Conservation (phyloP, 1,140 invertebrate species). For the Saccostrea glomerata region DNA sequence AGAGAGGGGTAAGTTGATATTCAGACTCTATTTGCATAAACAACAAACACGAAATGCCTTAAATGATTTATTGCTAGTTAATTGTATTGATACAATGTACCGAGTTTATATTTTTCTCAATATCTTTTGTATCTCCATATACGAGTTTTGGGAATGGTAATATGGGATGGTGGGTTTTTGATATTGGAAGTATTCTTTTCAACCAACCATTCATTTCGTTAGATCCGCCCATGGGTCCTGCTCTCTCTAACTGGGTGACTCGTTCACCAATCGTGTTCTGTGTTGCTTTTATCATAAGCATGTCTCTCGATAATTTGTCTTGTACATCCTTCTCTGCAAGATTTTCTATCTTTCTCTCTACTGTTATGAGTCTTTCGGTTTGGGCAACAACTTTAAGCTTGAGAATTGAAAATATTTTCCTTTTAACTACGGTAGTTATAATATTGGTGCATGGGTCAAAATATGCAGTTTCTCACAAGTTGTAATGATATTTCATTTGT, state of each 20-base stretch:
- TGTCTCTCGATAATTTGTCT: constrained; percentile 45
- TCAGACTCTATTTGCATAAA: not conserved
- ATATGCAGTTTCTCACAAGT: no score
- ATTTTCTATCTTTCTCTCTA: constrained; percentile 62
- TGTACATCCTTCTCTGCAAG: constrained; percentile 51
- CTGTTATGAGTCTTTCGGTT: constrained; percentile 61
- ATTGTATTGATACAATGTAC: not conserved
- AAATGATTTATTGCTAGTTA: not conserved
- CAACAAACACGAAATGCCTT: not conserved
- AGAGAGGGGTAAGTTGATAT: not conserved
- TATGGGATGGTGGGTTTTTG: not conserved
- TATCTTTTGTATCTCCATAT: no score
- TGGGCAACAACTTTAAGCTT: constrained; percentile 65
- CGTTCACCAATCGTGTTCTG: constrained; percentile 34
- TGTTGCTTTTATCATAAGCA: not conserved
- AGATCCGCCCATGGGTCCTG: constrained; percentile 44
- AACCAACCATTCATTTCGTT: constrained; percentile 27
- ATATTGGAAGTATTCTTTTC: not conserved
- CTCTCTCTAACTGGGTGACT: constrained; percentile 57
- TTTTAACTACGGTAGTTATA: no score
- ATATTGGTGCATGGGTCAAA: no score
- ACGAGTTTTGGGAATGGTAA: no score
- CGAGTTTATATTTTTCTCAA: not conserved
- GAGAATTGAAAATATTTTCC: not conserved
- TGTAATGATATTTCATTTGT: not conserved